A percentile compares a stretch with the other conserved stretches of the same genome.
phyloP scores from a whole-genome alignment of 2,888 invertebrate genomes.

The Spilarctia lutea region DNA sequence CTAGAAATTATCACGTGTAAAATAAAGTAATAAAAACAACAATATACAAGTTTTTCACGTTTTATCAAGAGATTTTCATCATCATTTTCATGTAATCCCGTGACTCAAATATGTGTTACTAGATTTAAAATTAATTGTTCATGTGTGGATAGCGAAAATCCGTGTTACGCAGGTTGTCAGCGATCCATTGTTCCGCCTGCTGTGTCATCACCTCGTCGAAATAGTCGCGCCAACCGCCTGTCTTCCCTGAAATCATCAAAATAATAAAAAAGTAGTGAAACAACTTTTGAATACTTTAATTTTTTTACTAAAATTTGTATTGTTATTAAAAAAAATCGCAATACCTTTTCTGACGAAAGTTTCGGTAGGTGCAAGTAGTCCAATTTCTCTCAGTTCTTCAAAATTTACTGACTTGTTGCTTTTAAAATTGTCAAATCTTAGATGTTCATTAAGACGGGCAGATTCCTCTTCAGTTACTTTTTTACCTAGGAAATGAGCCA shows the following conservation, averaged over 20 bases:
- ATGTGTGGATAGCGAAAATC: constrained; percentile 78
- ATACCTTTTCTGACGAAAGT: constrained; percentile 49
- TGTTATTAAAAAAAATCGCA: background rate
- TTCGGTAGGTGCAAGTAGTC: constrained; percentile 25
- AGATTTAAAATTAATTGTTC: constrained; percentile 8
- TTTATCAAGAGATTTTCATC: no score
- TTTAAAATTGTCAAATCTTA: constrained; percentile 91
- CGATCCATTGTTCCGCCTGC: constrained; percentile 89
- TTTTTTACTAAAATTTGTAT: background rate
- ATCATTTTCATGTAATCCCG: no score
- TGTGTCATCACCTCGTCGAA: constrained; percentile 88
- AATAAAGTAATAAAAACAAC: no score
- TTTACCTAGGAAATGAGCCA: constrained; percentile 86
- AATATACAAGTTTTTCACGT: no score
- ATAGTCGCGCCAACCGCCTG: constrained; percentile 86
- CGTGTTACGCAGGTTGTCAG: constrained; percentile 81
- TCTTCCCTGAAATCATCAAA: constrained; percentile 22
- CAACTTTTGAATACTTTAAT: background rate
- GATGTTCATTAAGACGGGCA: constrained; percentile 87
- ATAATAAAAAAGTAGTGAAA: background rate
- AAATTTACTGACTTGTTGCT: constrained; percentile 83
- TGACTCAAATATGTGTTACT: background rate
- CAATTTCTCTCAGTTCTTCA: constrained; percentile 30
- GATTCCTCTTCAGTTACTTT: constrained; percentile 37
- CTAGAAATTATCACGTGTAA: no score